Base-by-base conservation (phyloP, 2,888 invertebrate species). In the Erynnis tages region DNA sequence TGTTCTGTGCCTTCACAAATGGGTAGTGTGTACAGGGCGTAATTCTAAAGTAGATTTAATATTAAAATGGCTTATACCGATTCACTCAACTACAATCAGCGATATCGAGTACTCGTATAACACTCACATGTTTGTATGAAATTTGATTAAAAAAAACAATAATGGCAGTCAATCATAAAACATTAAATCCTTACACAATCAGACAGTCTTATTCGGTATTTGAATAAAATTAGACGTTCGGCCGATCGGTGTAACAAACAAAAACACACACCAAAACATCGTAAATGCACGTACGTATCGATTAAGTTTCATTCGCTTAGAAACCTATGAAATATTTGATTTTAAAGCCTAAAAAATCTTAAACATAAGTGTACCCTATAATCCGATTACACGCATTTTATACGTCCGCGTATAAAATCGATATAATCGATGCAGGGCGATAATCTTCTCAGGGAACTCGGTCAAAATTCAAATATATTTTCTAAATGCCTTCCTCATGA, bases 261-360 rank as follows among this genome's bases (percentile, higher is more conserved):
- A 65, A 64, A 65, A 61, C 62, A 60, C 62, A 60, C 57, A 62
- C 13, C 14, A 67, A 50, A 57, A 76, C 69, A 74, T 60, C 57
- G 69, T 82, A 83, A 83, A 83, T 83, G 82, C 82, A 76, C 71
- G 63, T 69, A 75, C 71, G 64, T 69, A 66, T 64, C 60, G 62
- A 58, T 56, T 49, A 58, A 73, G 67, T 71, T 72, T 64, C 65
- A 66, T 72, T 73, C 71, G 68, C 66, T 67, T 68, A 67, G 59
- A 68, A 53, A 66, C 63, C 71, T 75, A 76, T 69, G 63, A 76
- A 72, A 71, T 74, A 75, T 57, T 46, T 48, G 34, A 65, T 68
- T 72, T 73, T 80, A 82, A 86, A 84, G 82, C 77, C 81, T 83
- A 86, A 76, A 72, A 76, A 76, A 77, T 69, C 73, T 76, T 78